These are phyloP conservation scores for Clistopyga incitator DNA, from an alignment of 2,888 invertebrate genomes.

Conservation along the genomic window DNA sequence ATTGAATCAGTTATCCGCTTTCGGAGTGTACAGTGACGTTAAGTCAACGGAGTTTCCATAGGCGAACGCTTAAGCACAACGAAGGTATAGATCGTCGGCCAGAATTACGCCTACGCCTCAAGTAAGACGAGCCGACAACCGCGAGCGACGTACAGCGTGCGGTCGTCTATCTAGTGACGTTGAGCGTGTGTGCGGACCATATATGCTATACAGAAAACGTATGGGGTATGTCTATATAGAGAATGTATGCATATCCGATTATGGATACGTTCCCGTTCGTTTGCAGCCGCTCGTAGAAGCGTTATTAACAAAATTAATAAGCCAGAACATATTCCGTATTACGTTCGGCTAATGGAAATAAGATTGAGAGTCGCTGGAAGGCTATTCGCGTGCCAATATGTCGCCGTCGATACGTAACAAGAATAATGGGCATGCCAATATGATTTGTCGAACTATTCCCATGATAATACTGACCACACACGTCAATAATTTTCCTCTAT, in stretches of 20 bases:
- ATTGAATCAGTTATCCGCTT: conserved; percentile 42
- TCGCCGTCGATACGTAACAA: conserved; percentile 36
- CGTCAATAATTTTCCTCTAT: not conserved
- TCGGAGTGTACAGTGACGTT: conserved; percentile 7
- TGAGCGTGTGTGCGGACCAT: conserved; percentile 32
- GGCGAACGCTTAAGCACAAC: conserved; percentile 32
- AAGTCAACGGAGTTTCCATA: conserved; percentile 31
- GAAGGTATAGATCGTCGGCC: conserved; percentile 27
- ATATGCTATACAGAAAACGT: not conserved
- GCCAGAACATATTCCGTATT: conserved; percentile 25
- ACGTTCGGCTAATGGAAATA: conserved; percentile 64
- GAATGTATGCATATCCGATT: not conserved
- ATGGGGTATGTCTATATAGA: not conserved
- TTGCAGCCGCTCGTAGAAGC: conserved; percentile 28
- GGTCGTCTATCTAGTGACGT: conserved; percentile 38
- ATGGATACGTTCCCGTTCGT: conserved; percentile 21
- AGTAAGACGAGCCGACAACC: conserved; percentile 66
- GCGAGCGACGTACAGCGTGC: conserved; percentile 27
- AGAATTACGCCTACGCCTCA: conserved; percentile 67
- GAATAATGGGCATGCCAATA: conserved; percentile 39
- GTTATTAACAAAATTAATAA: conserved; percentile 64
- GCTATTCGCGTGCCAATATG: conserved; percentile 19
- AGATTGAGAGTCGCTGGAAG: conserved; percentile 57
- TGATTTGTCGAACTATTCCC: conserved; percentile 26
- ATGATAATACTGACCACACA: not conserved